Evolutionary conservation across 2,888 invertebrate species (phyloP).

Genomic region (Lasioglossum zephyrum): DNA sequence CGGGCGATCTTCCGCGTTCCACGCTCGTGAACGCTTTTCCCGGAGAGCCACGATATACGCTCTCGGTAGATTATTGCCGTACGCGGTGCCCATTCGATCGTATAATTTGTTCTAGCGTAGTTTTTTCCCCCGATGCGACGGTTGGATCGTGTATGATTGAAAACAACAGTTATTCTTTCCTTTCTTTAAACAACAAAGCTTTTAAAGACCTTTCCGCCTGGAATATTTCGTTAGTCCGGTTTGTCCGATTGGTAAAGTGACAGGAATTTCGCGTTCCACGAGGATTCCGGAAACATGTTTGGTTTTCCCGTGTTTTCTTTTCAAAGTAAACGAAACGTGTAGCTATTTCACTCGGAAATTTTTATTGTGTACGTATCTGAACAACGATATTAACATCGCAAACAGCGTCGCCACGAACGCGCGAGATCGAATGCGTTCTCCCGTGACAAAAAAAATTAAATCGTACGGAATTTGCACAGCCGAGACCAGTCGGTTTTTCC

Average conservation of each 20-base stretch:
- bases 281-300: background rate
- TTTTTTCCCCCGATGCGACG: background rate
- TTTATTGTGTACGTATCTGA: background rate
- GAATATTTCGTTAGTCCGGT: background rate
- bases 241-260: background rate
- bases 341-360: background rate
- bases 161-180: background rate
- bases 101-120: constrained; percentile 25
- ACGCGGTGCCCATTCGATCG: constrained; percentile 35
- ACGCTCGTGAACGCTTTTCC: constrained; percentile 19
- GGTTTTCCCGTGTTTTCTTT: background rate
- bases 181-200: background rate
- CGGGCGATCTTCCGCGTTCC: constrained; percentile 6
- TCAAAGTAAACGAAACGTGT: background rate
- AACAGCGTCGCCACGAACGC: background rate
- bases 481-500: constrained; percentile 16
- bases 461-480: background rate
- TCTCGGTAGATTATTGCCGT: constrained; percentile 52
- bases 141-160: background rate
- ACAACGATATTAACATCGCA: background rate
- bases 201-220: background rate
- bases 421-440: background rate
- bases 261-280: background rate
- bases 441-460: background rate
- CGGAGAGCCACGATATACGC: constrained; percentile 38